Conservation (phyloP, 2,888 invertebrate species). For the Microplitis manilae region DNA sequence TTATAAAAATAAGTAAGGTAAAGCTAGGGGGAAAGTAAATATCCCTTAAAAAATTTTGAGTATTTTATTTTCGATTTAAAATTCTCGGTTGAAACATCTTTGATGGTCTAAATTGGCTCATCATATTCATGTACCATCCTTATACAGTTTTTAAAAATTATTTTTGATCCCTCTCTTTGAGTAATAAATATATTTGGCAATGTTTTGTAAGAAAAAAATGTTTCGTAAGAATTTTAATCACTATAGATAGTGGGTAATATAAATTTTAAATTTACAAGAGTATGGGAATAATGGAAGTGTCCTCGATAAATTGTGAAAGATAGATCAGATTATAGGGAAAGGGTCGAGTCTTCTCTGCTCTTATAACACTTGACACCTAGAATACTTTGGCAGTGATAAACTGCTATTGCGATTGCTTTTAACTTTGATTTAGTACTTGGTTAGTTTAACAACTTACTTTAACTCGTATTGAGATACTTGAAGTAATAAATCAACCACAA, state of each 20-base stretch:
- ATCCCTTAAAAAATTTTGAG: too few species aligned
- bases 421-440: conserved; percentile 10
- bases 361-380: conserved; percentile 3
- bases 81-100: too few species aligned
- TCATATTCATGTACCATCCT: too few species aligned
- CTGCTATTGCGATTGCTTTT: conserved; percentile 10
- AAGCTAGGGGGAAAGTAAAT: too few species aligned
- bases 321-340: conserved; percentile 40
- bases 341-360: conserved; percentile 2
- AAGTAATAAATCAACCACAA: not conserved
- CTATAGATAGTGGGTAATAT: conserved; percentile 14
- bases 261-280: conserved; percentile 26
- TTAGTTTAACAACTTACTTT: conserved; percentile 8
- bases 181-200: too few species aligned
- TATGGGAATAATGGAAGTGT: conserved; percentile 34
- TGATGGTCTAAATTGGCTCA: too few species aligned
- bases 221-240: not conserved
- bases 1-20: too few species aligned
- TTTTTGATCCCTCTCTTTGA: too few species aligned
- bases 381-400: conserved; percentile 18
- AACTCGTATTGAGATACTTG: not conserved
- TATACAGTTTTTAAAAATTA: too few species aligned
- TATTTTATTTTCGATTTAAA: too few species aligned
- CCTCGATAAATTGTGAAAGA: conserved; percentile 40
- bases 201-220: too few species aligned